Evolutionary conservation across 2,888 invertebrate genomes (phyloP).

Genomic region (Drosophila dives): DNA sequence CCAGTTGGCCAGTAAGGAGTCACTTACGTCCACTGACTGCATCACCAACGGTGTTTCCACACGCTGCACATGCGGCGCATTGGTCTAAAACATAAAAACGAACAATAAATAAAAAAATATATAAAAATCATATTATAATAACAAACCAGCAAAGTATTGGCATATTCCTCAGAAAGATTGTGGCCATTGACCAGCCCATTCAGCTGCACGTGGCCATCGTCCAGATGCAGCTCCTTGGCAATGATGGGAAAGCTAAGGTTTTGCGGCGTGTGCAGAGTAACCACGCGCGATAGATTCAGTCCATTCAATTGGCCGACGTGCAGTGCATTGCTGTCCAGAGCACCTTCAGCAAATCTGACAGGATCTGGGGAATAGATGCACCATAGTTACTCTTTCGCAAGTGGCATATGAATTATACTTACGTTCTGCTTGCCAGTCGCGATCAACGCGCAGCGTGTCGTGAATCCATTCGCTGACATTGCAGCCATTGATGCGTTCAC

Average conservation of each 20-base stretch:
- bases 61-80: conserved; percentile 76
- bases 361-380: conserved; percentile 74
- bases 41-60: conserved; percentile 84
- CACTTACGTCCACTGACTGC: conserved; percentile 81
- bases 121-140: neutral
- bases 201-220: conserved; percentile 61
- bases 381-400: neutral
- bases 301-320: conserved; percentile 85
- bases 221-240: conserved; percentile 83
- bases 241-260: conserved; percentile 82
- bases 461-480: conserved; percentile 84
- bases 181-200: conserved; percentile 84
- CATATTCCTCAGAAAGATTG: conserved; percentile 84
- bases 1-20: conserved; percentile 73
- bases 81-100: conserved; percentile 56
- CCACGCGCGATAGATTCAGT: conserved; percentile 84
- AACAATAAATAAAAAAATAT: neutral
- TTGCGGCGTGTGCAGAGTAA: conserved; percentile 86
- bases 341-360: conserved; percentile 84
- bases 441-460: conserved; percentile 85
- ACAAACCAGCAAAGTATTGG: conserved; percentile 86
- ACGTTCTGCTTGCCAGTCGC: conserved; percentile 68
- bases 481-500: conserved; percentile 81
- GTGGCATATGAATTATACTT: neutral
- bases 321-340: conserved; percentile 84